Conservation (phyloP, 2,888 invertebrate species). For the Archips crataeganus region DNA sequence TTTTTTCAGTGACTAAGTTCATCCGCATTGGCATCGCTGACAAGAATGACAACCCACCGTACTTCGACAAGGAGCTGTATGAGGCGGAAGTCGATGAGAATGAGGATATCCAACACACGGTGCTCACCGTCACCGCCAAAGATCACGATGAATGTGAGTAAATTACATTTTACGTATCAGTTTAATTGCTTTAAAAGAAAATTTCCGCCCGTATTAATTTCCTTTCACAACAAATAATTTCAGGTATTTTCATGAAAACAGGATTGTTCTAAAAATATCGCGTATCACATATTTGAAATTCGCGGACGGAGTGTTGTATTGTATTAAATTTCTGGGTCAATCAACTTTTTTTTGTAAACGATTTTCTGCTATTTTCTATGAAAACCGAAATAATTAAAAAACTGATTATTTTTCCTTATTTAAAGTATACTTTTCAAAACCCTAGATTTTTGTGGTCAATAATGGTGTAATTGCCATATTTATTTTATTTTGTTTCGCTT, state of each 20-base stretch:
- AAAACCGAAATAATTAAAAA: too few species aligned
- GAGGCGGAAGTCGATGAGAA: constrained; percentile 99
- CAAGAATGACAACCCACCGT: constrained; percentile 99
- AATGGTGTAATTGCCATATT: too few species aligned
- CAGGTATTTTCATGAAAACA: neutral
- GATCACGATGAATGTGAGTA: constrained; percentile 99
- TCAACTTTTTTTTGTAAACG: too few species aligned
- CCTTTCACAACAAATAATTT: neutral
- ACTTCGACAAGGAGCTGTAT: constrained; percentile 98
- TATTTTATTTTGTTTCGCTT: too few species aligned
- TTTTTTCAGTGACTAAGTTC: constrained; percentile 97
- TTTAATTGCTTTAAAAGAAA: neutral
- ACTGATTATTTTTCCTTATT: too few species aligned
- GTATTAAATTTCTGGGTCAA: too few species aligned
- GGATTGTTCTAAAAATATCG: neutral
- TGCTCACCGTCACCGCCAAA: constrained; percentile 99
- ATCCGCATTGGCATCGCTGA: constrained; percentile 99
- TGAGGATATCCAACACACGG: constrained; percentile 98
- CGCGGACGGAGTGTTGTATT: neutral
- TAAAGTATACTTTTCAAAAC: too few species aligned
- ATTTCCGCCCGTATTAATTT: neutral
- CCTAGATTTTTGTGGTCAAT: too few species aligned
- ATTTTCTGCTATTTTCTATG: too few species aligned
- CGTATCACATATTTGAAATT: neutral
- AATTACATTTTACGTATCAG: constrained; percentile 42